A percentile compares a stretch with the other conserved stretches of the same genome.
Conservation (phyloP, 2,888 invertebrate genomes). For the Clistopyga incitator region DNA sequence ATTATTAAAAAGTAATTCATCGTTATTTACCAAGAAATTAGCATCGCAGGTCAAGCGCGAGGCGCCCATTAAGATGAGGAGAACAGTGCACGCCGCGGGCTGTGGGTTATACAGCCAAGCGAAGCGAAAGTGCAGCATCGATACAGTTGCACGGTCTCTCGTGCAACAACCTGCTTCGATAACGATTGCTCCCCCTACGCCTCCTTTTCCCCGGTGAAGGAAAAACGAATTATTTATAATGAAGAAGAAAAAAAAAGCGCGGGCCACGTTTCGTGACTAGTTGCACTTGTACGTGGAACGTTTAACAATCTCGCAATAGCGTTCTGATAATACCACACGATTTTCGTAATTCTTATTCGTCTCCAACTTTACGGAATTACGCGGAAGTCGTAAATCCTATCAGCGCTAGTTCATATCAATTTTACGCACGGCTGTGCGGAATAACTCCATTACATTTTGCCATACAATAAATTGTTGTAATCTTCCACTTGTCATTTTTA, state of each 20-base stretch:
- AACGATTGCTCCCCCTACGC: conserved; percentile 16
- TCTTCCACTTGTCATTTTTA: not conserved
- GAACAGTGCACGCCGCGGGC: conserved; percentile 38
- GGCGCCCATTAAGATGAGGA: conserved; percentile 40
- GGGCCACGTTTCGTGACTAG: conserved; percentile 8
- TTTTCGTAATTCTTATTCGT: conserved; percentile 6
- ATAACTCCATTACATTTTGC: not conserved
- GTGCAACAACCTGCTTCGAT: conserved; percentile 56
- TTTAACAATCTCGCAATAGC: conserved; percentile 14
- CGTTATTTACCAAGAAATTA: not conserved
- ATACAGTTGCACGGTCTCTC: conserved; percentile 39
- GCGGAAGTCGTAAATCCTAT: not conserved
- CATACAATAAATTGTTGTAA: not conserved
- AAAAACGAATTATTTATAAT: conserved; percentile 46
- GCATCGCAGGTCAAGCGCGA: not conserved
- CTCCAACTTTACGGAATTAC: not conserved
- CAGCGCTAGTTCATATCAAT: not conserved
- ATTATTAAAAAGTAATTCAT: too few species aligned
- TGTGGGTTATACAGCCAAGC: conserved; percentile 40
- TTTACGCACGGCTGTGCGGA: not conserved
- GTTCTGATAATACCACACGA: not conserved
- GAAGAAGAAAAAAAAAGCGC: conserved; percentile 7
- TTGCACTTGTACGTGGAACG: not conserved
- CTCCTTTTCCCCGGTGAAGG: conserved; percentile 27
- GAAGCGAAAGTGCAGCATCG: conserved; percentile 61